Conservation (phyloP, 2,797 vertebrate genomes). For the Anomalospiza imberbis region DNA sequence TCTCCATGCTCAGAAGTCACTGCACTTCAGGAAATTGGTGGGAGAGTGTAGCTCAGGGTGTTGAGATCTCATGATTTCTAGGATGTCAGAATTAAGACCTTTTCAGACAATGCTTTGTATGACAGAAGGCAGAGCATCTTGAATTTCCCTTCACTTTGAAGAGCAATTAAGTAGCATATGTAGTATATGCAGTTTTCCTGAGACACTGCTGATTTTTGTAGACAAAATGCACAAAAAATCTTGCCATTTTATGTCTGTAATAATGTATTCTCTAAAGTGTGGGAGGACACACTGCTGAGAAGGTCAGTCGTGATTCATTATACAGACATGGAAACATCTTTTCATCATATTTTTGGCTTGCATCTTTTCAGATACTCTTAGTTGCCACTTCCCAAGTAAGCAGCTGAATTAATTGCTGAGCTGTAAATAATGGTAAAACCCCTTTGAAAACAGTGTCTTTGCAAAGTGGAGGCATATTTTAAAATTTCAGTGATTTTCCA, state of each 20-base stretch:
- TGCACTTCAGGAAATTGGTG: accelerated
- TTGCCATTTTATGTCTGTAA: not conserved
- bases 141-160: not conserved
- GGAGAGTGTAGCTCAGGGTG: not conserved
- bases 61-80: not conserved
- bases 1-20: accelerated
- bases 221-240: not conserved
- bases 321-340: not conserved
- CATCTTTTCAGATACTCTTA: not conserved
- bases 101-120: not conserved
- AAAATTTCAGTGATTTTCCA: not conserved
- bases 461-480: not conserved
- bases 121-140: not conserved
- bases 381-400: not conserved
- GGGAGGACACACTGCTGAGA: not conserved
- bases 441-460: not conserved
- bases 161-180: not conserved
- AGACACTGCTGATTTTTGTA: not conserved
- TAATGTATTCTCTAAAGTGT: not conserved
- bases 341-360: not conserved
- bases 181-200: not conserved
- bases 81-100: not conserved
- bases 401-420: not conserved
- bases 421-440: not conserved
- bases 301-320: not conserved